Evolutionary conservation across 30 jellyfish, hydroid and myxozoan species (phyloP).

Genomic region (Euphysa ruthae): DNA sequence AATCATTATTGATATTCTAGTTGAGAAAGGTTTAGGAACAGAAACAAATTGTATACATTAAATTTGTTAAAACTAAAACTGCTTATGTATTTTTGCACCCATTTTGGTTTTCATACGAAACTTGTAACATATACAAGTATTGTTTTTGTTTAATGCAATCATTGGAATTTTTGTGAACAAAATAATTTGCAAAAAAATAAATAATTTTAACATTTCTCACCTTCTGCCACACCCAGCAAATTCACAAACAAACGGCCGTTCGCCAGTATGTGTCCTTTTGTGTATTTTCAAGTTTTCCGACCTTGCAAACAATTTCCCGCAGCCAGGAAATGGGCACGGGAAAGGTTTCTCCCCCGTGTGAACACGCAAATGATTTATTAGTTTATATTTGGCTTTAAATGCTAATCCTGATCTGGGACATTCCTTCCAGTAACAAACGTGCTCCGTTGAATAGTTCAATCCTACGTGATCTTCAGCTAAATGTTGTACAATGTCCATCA

Average conservation of each 20-base stretch:
- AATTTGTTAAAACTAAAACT: no score
- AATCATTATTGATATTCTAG: no score
- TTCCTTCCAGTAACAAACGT: constrained; percentile 94
- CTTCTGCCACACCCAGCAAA: constrained; percentile 79
- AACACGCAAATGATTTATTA: constrained; percentile 83
- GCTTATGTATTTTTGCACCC: no score
- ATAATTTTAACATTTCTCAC: not conserved
- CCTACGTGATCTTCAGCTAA: constrained; percentile 99
- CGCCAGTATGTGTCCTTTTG: constrained; percentile 96
- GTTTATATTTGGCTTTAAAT: constrained; percentile 89
- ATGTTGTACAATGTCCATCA: constrained; percentile 99
- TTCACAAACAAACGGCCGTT: constrained; percentile 82
- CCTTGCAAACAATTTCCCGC: constrained; percentile 96
- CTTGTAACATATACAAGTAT: no score
- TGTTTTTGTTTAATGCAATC: no score
- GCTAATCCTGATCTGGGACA: constrained; percentile 95
- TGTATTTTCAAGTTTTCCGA: constrained; percentile 93
- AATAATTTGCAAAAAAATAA: no score
- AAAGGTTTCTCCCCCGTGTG: constrained; percentile 98
- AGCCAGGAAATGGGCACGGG: constrained; percentile 99
- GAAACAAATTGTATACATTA: no score
- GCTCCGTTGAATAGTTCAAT: constrained; percentile 86
- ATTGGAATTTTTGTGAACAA: no score
- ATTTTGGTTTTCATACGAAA: no score
- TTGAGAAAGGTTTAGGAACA: no score